Evolutionary conservation across 2,797 vertebrate species (phyloP), one percentile per base, ranked within the genome.

Genomic region (Premnoplex brunnescens): DNA sequence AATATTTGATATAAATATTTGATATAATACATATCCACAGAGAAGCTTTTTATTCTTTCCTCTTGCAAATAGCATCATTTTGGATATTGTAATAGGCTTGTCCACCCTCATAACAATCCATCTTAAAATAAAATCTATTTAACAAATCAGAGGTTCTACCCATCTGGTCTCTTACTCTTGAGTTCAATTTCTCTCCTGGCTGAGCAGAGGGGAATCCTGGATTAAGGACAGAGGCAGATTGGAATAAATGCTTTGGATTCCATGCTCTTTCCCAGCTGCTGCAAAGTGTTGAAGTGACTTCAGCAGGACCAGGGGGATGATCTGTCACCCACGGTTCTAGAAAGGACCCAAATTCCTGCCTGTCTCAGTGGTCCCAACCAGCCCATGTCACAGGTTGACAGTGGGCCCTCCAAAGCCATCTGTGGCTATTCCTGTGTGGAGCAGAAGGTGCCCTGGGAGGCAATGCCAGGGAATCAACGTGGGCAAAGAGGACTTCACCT

Each of bases 381-480:
- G 34, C 22, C 43, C 32, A 1, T 37, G 39, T 8, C 28, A 7
- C 11, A 27, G 28, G 32, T 4, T 15, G 41, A 30, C 15, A 36
- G 7, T 7, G 1, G 55, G 58, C 30, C 7, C 36, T 64, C 74
- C 64, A 32, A 41, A 60, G 23, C 18, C 44, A 43, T 39, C 28
- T 48, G 37, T 3, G 17, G 39, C 28, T 9, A 13, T 18, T 10
- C 36, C 62, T 32, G 12, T 16, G 28, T 23, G 58, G 58, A 39
- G 58, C 49, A 72, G 19, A 20, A 46, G 49, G 34, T 21, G 66
- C 17, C 21, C 37, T 79, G 26, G 30, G 32, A n/a, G 21, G 36
- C 32, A 46, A 79, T 0, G 0, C 9, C 28, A 8, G 7, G 23
- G 30, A 72, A 48, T 30, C 23, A 49, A 4, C 10, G 9, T 6